phyloP scores from a whole-genome alignment of 1,140 invertebrate genomes.

The Neodiprion lecontei region DNA sequence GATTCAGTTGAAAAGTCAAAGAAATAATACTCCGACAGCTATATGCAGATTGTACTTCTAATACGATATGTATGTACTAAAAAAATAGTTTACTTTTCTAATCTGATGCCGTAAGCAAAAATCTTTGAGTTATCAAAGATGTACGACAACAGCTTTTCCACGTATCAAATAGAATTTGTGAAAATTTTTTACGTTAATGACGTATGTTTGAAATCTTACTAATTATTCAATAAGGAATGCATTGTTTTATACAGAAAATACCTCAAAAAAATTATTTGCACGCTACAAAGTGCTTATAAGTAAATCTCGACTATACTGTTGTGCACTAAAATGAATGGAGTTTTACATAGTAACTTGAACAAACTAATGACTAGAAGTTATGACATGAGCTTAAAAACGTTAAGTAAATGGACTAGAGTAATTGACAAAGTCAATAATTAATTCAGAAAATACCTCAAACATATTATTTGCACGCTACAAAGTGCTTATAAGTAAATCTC shows the following conservation, averaged over 20 bases:
- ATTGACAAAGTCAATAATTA: background rate
- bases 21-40: slow-evolving; percentile 24
- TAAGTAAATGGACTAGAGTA: background rate
- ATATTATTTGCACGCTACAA: no score
- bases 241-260: no score
- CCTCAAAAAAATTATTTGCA: no score
- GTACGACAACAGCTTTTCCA: slow-evolving; percentile 25
- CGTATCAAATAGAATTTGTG: no score
- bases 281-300: no score
- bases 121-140: slow-evolving; percentile 30
- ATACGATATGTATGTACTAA: slow-evolving; percentile 54
- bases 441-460: no score
- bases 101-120: slow-evolving; percentile 25
- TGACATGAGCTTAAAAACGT: background rate
- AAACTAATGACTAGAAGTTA: background rate
- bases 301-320: no score
- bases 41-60: slow-evolving; percentile 44
- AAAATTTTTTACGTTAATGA: no score
- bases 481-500: no score
- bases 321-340: no score
- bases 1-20: slow-evolving; percentile 22
- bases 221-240: no score
- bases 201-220: no score
- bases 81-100: slow-evolving; percentile 46
- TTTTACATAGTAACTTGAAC: background rate